A percentile compares a stretch with the other conserved stretches of the same genome.
These are phyloP conservation scores for Coluber constrictor DNA, from an alignment of 2,797 vertebrate species.

Conservation along the genomic window DNA sequence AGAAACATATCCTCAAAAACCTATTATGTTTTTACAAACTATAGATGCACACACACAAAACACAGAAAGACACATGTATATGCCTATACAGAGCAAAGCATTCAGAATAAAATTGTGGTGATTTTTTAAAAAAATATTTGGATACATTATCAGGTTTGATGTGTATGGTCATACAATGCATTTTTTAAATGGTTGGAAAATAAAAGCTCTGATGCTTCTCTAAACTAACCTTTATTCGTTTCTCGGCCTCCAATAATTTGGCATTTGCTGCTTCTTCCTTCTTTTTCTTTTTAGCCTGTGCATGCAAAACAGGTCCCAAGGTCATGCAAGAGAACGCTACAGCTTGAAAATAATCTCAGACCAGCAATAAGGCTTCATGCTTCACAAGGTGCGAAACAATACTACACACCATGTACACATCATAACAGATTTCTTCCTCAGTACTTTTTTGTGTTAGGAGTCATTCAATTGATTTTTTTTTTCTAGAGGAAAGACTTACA, in stretches of 20 bases:
- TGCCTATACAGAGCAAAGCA: slow-evolving; percentile 36
- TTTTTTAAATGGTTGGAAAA: slow-evolving; percentile 50
- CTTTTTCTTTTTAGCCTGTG: slow-evolving; percentile 93
- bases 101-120: slow-evolving; percentile 19
- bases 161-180: not conserved
- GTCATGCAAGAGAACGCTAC: slow-evolving; percentile 71
- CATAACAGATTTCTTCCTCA: slow-evolving; percentile 44
- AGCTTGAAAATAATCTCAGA: slow-evolving; percentile 68
- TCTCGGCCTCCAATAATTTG: slow-evolving; percentile 94
- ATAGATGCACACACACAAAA: not conserved
- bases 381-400: slow-evolving; percentile 58
- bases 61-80: slow-evolving; percentile 26
- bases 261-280: slow-evolving; percentile 94
- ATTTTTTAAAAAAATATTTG: not conserved
- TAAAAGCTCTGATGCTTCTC: slow-evolving; percentile 65
- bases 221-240: slow-evolving; percentile 91
- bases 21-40: not conserved
- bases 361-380: slow-evolving; percentile 62
- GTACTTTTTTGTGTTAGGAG: slow-evolving; percentile 10
- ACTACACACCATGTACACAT: slow-evolving; percentile 35
- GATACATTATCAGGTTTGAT: slow-evolving; percentile 5
- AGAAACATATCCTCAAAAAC: slow-evolving; percentile 9
- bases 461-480: slow-evolving; percentile 5
- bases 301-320: slow-evolving; percentile 75
- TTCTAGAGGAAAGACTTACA: slow-evolving; percentile 6